Evolutionary conservation across 92 coral and sea anemone species (phyloP), one percentile per base, ranked within the genome.

Genomic region (Desmophyllum pertusum): DNA sequence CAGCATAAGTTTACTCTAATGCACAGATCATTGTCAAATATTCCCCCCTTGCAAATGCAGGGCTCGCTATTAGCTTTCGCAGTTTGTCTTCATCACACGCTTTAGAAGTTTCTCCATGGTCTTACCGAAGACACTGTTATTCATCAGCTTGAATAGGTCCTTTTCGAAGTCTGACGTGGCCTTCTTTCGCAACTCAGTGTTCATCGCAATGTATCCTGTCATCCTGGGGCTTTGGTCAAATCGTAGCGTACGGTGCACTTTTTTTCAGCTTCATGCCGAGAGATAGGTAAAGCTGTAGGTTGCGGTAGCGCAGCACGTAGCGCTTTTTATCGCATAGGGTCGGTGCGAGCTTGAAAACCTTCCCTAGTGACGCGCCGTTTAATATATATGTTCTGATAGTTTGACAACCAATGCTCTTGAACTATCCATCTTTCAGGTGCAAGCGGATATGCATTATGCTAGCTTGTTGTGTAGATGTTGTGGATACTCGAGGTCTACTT

Each of bases 401-500:
- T 10, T 14, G 72, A 4, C 30, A n/a, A 9, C 50, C 48, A 55
- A 31, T 75, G 52, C 2, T 53, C 39, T 23, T 43, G 17, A 2
- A 43, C 55, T 19, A 51, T 63, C 37, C 78, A 4, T 8, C 45
- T 0, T 51, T 85, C 77, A 5, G 88, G 83, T 2, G 64, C 84
- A 35, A 59, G 5, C 17, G 75, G 75, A 55, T 74, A 84, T 10
- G 52, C 88, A 74, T 75, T 84, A 30, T 75, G 88, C 25, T 0
- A n/a, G n/a, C n/a, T n/a, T 21, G 1, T 76, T 43, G 70, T 84
- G 87, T 11, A 35, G 65, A 10, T 85, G 66, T 45, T 21, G 29
- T 8, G 77, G 88, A 48, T 85, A 77, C 11, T 85, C 88, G 2
- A 79, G 52, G 61, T 76, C 81, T 21, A 76, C 83, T 51, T 79